phyloP scores from a whole-genome alignment of 2,113 vertebrate species.

The Centropus unirufus region DNA sequence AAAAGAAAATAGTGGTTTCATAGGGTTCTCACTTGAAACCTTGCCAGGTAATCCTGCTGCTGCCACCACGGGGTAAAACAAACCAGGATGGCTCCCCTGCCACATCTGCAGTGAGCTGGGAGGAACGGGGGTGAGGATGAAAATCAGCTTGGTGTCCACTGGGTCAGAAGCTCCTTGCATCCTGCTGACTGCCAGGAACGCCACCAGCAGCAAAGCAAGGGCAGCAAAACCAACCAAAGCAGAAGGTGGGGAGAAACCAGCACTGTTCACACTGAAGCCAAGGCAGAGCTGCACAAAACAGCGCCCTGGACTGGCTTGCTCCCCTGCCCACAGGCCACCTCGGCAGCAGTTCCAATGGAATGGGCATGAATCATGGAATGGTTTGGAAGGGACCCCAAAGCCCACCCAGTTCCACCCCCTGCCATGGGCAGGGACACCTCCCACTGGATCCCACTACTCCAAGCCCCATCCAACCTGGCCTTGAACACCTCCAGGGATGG shows the following conservation, averaged over 20 bases:
- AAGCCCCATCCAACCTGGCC: too few species aligned
- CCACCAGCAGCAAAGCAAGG: neutral
- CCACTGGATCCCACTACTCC: too few species aligned
- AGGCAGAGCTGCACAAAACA: fast-evolving
- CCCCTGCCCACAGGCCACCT: neutral
- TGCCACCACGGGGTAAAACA: neutral
- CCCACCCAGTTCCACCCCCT: too few species aligned
- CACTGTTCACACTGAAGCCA: fast-evolving
- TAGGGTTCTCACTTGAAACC: neutral
- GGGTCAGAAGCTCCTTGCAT: neutral
- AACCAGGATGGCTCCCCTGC: neutral
- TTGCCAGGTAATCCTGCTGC: neutral
- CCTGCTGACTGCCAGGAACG: neutral
- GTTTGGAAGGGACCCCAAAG: too few species aligned
- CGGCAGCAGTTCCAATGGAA: neutral
- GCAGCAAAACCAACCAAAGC: neutral
- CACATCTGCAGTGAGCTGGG: neutral
- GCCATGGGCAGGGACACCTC: too few species aligned
- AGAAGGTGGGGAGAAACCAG: fast-evolving
- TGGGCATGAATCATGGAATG: neutral
- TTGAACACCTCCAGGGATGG: too few species aligned
- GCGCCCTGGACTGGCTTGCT: neutral
- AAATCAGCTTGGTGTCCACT: neutral
- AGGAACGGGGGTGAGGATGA: neutral
- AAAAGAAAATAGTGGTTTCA: neutral